Evolutionary conservation across 2,797 vertebrate genomes (phyloP), one percentile per base, ranked within the genome.

Genomic region (Sebastes reedi): DNA sequence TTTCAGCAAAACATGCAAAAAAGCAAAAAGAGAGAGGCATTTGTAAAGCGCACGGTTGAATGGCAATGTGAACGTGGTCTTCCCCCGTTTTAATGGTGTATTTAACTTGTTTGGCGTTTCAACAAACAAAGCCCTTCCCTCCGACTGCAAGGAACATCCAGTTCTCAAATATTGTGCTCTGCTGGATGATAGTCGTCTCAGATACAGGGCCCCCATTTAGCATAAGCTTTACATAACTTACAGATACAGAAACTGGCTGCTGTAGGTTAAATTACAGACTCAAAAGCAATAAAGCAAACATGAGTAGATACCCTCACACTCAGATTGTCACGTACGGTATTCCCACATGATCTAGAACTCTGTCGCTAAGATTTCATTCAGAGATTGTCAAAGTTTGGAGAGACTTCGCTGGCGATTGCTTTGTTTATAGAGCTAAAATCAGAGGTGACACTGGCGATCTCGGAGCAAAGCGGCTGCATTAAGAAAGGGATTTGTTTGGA

Each of bases 71-170:
- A 87, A 93, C 82, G 32, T 88, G 90, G 75, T 79, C 77, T 46
- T 82, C 77, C 70, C 64, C 64, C 22, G 64, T 79, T 90, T 90
- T 84, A 92, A 94, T 91, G 54, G 72, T 14, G 80, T 90, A 55
- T 86, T 91, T 82, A 75, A 67, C 62, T 81, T 83, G 86, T 88
- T 90, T 88, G 82, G 77, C 82, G 14, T 91, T 85, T 89, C 69
- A 87, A 84, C 90, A 94, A 94, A 94, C 87, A 92, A 87, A 90
- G 79, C 78, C 59, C 82, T 83, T 89, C 90, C 84, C 67, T 83
- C 54, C 32, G 54, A 39, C 82, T 61, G 42, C n/a, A 29, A 79
- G 66, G 81, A 86, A 78, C 90, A 86, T 82, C 30, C 72, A 73
- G 75, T 85, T 70, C 76, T 67, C 54, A 61, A 36, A 59, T 75